These are phyloP conservation scores for Varanus salvator DNA, from an alignment of 2,113 vertebrate species.

Conservation along the genomic window DNA sequence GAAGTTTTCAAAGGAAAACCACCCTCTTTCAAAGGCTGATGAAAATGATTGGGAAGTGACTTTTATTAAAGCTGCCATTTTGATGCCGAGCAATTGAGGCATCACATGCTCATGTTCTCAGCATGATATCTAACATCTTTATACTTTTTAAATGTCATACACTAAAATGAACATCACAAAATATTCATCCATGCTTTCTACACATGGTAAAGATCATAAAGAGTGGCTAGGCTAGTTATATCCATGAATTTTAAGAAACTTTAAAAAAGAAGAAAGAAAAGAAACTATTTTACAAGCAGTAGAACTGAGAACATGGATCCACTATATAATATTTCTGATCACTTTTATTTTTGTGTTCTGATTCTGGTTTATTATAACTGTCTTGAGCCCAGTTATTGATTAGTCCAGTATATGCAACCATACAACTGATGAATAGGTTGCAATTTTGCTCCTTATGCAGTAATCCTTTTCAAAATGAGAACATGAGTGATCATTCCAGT, in stretches of 20 bases:
- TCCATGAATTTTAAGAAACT: background rate
- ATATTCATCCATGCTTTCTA: background rate
- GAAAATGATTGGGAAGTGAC: background rate
- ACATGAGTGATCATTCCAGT: background rate
- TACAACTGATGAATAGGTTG: no score
- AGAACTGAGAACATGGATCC: background rate
- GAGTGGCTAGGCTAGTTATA: background rate
- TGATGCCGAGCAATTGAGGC: background rate
- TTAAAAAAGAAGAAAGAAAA: background rate
- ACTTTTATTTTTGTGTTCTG: background rate
- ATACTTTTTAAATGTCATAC: slow-evolving; percentile 1
- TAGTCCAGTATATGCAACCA: background rate
- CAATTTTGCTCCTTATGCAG: background rate
- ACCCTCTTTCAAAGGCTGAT: background rate
- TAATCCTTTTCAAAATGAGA: background rate
- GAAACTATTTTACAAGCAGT: background rate
- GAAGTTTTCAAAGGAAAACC: background rate
- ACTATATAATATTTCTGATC: background rate
- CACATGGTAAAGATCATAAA: background rate
- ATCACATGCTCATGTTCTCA: background rate
- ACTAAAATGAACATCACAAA: background rate
- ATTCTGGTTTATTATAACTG: background rate
- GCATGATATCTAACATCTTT: background rate
- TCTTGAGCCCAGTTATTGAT: background rate
- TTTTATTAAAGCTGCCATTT: background rate